These are phyloP conservation scores for Sebastes aleutianus DNA, from an alignment of 2,797 vertebrate genomes.

Conservation along the genomic window DNA sequence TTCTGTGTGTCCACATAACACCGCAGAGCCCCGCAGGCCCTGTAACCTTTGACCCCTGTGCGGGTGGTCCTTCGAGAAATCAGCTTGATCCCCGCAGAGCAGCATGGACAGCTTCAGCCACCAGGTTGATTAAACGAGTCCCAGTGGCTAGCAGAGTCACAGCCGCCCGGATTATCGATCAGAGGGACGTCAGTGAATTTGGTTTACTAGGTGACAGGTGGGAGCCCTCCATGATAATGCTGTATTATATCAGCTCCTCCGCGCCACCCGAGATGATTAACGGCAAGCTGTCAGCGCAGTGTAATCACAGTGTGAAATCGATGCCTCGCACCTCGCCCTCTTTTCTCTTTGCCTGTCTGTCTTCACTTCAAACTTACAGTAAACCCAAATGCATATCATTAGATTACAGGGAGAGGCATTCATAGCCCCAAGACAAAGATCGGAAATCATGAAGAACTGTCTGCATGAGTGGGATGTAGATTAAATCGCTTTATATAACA, in stretches of 20 bases:
- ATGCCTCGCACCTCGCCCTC: slow-evolving; percentile 27
- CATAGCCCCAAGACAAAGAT: neutral
- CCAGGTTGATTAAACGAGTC: slow-evolving; percentile 66
- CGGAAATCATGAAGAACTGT: neutral
- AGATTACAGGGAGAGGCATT: slow-evolving; percentile 13
- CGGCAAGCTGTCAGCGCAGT: slow-evolving; percentile 68
- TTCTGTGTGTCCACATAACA: slow-evolving; percentile 3
- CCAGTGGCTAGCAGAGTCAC: slow-evolving; percentile 62
- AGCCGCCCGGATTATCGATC: slow-evolving; percentile 72
- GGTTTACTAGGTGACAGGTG: slow-evolving; percentile 69
- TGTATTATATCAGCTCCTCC: slow-evolving; percentile 68
- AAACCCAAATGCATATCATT: neutral
- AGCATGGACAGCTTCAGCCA: slow-evolving; percentile 43
- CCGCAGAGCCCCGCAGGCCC: neutral
- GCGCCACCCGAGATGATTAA: slow-evolving; percentile 71
- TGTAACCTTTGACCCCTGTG: slow-evolving; percentile 8
- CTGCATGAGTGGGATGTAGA: neutral
- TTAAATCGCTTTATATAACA: neutral
- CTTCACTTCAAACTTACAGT: slow-evolving; percentile 13
- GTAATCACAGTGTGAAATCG: slow-evolving; percentile 77
- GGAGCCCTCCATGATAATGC: slow-evolving; percentile 70
- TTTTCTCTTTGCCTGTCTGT: neutral
- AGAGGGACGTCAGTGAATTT: slow-evolving; percentile 72
- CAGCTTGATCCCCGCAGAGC: slow-evolving; percentile 35
- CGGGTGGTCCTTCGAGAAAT: slow-evolving; percentile 47